Percentiles rank a stretch among this genome's conserved stretches.
Conservation (phyloP, 2,113 vertebrate genomes). For the Zosterops borbonicus region DNA sequence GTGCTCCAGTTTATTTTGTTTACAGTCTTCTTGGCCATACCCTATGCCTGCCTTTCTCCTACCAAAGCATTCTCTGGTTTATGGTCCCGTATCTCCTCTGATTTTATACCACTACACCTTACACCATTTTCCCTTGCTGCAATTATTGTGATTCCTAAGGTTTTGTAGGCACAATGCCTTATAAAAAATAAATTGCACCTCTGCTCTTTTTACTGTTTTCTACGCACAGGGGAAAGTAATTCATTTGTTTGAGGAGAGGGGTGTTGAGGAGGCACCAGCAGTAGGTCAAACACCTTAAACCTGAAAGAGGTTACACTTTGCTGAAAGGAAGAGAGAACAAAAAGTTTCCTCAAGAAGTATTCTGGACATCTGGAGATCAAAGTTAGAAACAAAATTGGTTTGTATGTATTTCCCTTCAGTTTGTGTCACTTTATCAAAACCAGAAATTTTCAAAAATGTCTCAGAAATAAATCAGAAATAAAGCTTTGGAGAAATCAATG, state of each 20-base stretch:
- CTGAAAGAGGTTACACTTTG: constrained; percentile 2
- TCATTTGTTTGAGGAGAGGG: neutral
- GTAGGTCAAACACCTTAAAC: neutral
- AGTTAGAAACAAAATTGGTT: constrained; percentile 39
- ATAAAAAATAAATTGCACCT: constrained; percentile 4
- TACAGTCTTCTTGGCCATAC: neutral
- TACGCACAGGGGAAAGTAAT: neutral
- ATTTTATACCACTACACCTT: neutral
- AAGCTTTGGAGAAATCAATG: constrained; percentile 33
- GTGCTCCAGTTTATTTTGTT: neutral
- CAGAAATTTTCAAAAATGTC: constrained; percentile 57
- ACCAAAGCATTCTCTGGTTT: neutral
- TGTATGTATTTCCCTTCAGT: constrained; percentile 55
- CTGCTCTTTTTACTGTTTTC: neutral
- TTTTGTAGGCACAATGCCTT: neutral
- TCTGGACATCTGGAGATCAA: constrained; percentile 40
- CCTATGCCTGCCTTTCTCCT: neutral
- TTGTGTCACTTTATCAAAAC: constrained; percentile 39
- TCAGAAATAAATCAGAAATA: constrained; percentile 55
- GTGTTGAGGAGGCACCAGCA: neutral
- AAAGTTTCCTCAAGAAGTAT: constrained; percentile 44
- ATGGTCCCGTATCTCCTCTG: neutral
- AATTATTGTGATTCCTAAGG: neutral
- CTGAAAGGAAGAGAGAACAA: constrained; percentile 44
- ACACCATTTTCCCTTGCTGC: neutral